Conservation (phyloP, 1,140 invertebrate genomes). For the Calliphora vicina region DNA sequence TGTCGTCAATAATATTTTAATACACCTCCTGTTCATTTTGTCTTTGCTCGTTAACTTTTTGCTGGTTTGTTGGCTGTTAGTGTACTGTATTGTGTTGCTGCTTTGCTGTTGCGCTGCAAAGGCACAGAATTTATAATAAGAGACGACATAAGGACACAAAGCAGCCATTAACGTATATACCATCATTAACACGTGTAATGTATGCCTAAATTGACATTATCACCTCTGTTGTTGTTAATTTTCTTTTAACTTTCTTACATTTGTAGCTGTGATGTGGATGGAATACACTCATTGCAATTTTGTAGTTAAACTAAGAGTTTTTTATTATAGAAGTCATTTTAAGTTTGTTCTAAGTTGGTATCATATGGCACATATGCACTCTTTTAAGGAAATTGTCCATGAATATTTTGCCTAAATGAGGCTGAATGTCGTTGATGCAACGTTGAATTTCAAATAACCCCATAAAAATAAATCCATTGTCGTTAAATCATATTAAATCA, state of each 20-base stretch:
- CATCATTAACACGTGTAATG: conserved; percentile 62
- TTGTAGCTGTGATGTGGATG: neutral
- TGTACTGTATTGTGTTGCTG: neutral
- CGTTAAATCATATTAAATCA: too few relatives aligned
- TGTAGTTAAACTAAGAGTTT: neutral
- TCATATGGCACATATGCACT: too few relatives aligned
- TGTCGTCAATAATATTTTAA: neutral
- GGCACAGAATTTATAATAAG: neutral
- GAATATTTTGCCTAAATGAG: too few relatives aligned
- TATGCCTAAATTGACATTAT: conserved; percentile 61
- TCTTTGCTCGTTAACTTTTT: neutral
- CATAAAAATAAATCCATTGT: too few relatives aligned
- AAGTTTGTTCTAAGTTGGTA: too few relatives aligned
- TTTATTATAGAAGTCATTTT: neutral
- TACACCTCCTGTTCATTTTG: neutral
- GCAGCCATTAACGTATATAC: neutral
- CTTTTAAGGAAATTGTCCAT: too few relatives aligned
- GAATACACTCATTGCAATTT: neutral
- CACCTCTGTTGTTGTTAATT: conserved; percentile 48
- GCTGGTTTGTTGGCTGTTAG: neutral
- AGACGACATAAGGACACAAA: neutral
- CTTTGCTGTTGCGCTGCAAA: neutral
- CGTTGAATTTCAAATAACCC: too few relatives aligned
- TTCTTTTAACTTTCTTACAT: neutral
- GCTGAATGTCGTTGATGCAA: too few relatives aligned